These are phyloP conservation scores for Xenopus borealis DNA, from an alignment of 2,113 vertebrate genomes.

Conservation along the genomic window DNA sequence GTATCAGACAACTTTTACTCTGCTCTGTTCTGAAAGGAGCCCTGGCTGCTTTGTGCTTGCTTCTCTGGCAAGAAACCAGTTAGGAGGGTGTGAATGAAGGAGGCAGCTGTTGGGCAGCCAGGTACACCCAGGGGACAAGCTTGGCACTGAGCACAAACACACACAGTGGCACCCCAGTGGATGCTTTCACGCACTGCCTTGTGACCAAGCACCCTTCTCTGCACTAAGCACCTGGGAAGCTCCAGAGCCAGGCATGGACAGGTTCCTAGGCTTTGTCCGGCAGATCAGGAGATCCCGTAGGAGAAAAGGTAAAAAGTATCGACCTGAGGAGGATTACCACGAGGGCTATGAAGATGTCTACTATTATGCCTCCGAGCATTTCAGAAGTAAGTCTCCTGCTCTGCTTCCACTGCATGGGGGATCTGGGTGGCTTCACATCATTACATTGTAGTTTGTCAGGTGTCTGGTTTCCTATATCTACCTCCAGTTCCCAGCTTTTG, in stretches of 20 bases:
- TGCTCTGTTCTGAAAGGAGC: conserved; percentile 51
- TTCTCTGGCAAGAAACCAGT: conserved; percentile 32
- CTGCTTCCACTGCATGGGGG: conserved; percentile 8
- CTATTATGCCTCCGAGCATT: conserved; percentile 91
- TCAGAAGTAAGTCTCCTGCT: conserved; percentile 76
- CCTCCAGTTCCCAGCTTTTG: conserved; percentile 21
- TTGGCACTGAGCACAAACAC: conserved; percentile 35
- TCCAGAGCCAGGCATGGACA: conserved; percentile 74
- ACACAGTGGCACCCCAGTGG: conserved; percentile 46
- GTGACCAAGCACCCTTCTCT: neutral
- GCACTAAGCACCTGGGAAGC: conserved; percentile 8
- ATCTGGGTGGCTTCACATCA: conserved; percentile 41
- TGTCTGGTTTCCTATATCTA: neutral
- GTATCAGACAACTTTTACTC: conserved; percentile 67
- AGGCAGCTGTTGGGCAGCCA: conserved; percentile 12
- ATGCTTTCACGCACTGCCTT: conserved; percentile 11
- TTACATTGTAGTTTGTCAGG: neutral
- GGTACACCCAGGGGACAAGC: conserved; percentile 41
- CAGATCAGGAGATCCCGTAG: conserved; percentile 86
- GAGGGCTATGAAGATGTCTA: conserved; percentile 98
- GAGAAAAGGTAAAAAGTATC: conserved; percentile 94
- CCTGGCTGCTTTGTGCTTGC: neutral
- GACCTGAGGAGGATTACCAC: conserved; percentile 96
- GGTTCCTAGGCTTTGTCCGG: conserved; percentile 90
- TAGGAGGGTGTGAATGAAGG: neutral